phyloP scores from a whole-genome alignment of 2,797 vertebrate genomes.

The Poecile montanus region DNA sequence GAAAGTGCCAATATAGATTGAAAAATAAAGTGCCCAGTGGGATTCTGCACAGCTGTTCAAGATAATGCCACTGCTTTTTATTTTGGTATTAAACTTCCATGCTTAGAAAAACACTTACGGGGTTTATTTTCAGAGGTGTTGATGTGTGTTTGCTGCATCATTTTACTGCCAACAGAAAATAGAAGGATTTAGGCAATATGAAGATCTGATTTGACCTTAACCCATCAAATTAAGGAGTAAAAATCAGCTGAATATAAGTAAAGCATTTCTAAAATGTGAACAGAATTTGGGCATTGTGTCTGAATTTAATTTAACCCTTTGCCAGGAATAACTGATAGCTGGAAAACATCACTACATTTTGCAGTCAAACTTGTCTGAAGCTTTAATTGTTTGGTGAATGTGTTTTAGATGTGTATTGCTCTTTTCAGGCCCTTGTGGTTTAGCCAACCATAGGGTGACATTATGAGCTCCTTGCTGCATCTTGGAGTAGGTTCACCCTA shows the following conservation, averaged over 20 bases:
- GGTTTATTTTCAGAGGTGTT: background rate
- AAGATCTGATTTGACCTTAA: background rate
- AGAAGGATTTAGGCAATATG: background rate
- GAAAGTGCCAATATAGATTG: background rate
- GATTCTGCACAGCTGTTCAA: background rate
- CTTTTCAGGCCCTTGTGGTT: background rate
- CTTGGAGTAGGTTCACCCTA: background rate
- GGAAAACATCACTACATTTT: background rate
- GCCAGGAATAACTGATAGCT: background rate
- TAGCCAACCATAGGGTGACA: background rate
- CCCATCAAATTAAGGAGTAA: background rate
- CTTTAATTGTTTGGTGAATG: background rate
- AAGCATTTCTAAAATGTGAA: background rate
- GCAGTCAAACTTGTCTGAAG: background rate
- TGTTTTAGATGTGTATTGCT: background rate
- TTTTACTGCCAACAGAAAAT: background rate
- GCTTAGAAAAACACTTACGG: background rate
- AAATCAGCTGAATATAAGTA: background rate
- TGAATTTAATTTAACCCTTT: background rate
- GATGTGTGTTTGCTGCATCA: background rate
- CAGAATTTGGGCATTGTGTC: background rate
- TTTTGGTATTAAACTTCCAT: background rate
- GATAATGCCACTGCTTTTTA: background rate
- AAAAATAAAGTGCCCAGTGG: background rate
- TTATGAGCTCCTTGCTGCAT: background rate